phyloP scores from a whole-genome alignment of 2,113 vertebrate genomes.

The Nothoprocta pentlandii region DNA sequence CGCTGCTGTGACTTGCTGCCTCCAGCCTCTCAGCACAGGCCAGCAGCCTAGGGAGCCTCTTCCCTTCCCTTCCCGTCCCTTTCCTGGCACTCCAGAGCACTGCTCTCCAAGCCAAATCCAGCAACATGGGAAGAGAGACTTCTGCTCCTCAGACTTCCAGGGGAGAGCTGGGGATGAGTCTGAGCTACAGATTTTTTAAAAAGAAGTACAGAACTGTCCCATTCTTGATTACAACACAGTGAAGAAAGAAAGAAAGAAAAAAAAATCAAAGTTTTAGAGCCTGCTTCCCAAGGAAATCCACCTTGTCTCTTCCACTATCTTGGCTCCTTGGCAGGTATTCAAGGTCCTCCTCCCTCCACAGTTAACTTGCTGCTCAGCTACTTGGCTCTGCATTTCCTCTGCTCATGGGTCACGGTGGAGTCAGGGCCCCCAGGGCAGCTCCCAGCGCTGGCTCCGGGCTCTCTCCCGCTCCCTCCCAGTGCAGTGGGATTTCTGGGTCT shows the following conservation, averaged over 20 bases:
- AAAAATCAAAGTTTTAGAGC: background rate
- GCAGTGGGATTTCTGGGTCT: background rate
- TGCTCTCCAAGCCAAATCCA: background rate
- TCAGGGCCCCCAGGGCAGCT: slow-evolving; percentile 57
- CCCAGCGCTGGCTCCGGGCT: slow-evolving; percentile 53
- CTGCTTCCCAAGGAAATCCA: background rate
- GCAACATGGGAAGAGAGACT: background rate
- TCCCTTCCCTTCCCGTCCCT: background rate
- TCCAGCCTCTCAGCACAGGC: background rate
- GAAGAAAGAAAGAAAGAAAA: background rate
- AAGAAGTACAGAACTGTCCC: background rate
- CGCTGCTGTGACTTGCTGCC: background rate
- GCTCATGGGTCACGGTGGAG: slow-evolving; percentile 49
- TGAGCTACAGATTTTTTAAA: too few species aligned
- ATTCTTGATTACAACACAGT: background rate
- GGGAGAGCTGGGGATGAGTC: too few species aligned
- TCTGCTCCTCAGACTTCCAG: rapidly evolving
- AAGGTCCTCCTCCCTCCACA: background rate
- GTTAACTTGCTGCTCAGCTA: background rate
- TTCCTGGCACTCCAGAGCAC: background rate
- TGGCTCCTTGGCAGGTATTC: background rate
- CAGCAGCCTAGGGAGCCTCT: too few species aligned
- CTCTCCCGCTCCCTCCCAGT: slow-evolving; percentile 22
- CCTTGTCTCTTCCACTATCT: background rate
- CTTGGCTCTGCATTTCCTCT: background rate